Base-by-base conservation (phyloP, 1,140 invertebrate genomes). In the Tachypleus tridentatus region DNA sequence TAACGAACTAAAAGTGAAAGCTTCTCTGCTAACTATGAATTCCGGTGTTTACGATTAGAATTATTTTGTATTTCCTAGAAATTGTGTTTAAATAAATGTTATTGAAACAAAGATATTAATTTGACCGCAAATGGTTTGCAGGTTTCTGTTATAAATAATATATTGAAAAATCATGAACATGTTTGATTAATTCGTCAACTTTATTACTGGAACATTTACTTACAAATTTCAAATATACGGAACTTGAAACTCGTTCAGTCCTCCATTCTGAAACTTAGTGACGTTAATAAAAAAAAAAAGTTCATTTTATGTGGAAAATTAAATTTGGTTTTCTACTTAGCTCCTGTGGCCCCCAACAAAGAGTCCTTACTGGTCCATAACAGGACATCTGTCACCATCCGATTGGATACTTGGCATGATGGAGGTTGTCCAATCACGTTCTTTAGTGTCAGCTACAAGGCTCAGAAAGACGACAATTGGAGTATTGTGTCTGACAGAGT, bases 401-500 rank as follows among this genome's bases (percentile, higher is more conserved):
- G 78, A 64, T 67, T 84, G 51, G 76, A 76, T 51, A 74, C 77
- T 3, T 84, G 82, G 81, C 76, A 78, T 51, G 77, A 78, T 59
- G 76, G 78, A 9, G 80, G 79, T 6, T 85, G 83, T 73, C 77
- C 80, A 4, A 79, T 85, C 57, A 73, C 72, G 4, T 78, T 77
- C 56, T 83, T 80, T 69, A 76, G 77, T 52, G 75, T 83, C 7
- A 74, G 75, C n/a, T 79, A 79, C 62, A 75, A 77, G 49, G 62
- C 66, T 11, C 62, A 70, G n/a, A 58, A 66, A 47, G 63, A 68
- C 51, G 61, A 57, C 8, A 70, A 73, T 11, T 76, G 74, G 74
- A 73, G 68, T 7, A n/a, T 67, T n/a, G 49, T 73, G 9, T 63
- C 66, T 10, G 68, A 67, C 49, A 62, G 61, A 29, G 57, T 70